Evolutionary conservation across 2,797 vertebrate species (phyloP), one percentile per base, ranked within the genome.

Genomic region (Macrochelys suwanniensis): DNA sequence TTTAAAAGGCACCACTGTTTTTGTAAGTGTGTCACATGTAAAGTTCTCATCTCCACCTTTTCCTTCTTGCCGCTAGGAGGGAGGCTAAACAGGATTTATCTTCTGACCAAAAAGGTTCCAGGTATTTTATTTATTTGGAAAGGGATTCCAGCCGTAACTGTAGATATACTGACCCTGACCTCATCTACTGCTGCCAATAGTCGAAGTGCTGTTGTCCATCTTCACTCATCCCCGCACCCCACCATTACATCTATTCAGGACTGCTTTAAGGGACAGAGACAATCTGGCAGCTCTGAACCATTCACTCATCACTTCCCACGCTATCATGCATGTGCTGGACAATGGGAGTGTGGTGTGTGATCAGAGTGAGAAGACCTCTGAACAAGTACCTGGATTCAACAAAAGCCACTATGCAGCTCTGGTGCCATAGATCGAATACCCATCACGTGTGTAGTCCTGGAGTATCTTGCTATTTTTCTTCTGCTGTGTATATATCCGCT

Each of bases 351-450:
- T 37, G 23, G 37, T 28, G 6, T 76, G 7, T 21, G 53, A 51
- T 26, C 9, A 80, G 57, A 80, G 85, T 56, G 89, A 87, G 17
- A 90, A 10, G 6, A 84, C 2, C 19, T 89, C 17, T 7, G 71
- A 33, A 33, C n/a, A 79, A 51, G 84, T 74, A 90, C 4, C 5
- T 3, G 19, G 7, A 49, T 56, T 83, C 71, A 94, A 16, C 42
- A 85, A 94, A 87, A 33, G 45, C 12, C 56, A 82, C 42, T 25
- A 7, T 33, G 23, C 2, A 15, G 42, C 25, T 76, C 12, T 26
- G 19, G 49, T 19, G 9, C 7, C 5, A 51, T 5, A 84, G 12
- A 9, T 1, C 0, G 0, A 77, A 1, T 76, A 28, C 12, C 23
- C 71, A 76, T 47, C 25, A 49, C 19, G 31, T 37, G 56, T 71